A percentile compares a stretch with the other conserved stretches of the same genome.
These are phyloP conservation scores for Natrix natrix DNA, from an alignment of 2,797 vertebrate genomes.

Conservation along the genomic window DNA sequence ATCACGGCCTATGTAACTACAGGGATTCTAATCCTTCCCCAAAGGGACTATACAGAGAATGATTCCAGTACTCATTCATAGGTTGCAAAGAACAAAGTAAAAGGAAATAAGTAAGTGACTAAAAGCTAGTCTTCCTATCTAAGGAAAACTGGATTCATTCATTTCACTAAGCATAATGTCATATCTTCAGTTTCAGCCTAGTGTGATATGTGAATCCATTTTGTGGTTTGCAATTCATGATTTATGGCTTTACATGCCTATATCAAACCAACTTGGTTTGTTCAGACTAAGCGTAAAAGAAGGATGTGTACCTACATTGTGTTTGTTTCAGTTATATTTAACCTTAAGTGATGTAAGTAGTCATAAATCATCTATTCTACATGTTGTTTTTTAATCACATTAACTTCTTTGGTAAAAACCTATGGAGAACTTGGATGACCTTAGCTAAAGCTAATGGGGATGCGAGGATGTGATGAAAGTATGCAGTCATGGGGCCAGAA, in stretches of 20 bases:
- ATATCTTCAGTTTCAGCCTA: background rate
- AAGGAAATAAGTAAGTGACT: background rate
- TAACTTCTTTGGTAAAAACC: background rate
- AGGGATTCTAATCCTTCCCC: background rate
- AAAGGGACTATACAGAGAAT: background rate
- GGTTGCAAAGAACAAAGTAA: background rate
- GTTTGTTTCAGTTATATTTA: background rate
- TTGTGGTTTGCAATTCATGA: background rate
- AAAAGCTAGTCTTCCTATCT: background rate
- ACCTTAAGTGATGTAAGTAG: background rate
- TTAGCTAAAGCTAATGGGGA: background rate
- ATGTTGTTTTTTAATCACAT: background rate
- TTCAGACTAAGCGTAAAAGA: background rate
- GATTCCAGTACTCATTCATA: background rate
- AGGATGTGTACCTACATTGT: background rate
- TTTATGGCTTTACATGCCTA: background rate
- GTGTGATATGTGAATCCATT: background rate
- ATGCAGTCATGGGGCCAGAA: background rate
- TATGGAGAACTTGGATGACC: background rate
- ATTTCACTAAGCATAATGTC: background rate
- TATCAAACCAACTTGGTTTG: background rate
- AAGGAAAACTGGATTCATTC: background rate
- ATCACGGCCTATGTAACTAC: background rate
- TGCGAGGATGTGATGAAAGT: background rate
- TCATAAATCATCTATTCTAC: background rate